A percentile compares a stretch with the other conserved stretches of the same genome.
Evolutionary conservation across 1,140 invertebrate species (phyloP).

Genomic region (Macrocentrus cingulum): DNA sequence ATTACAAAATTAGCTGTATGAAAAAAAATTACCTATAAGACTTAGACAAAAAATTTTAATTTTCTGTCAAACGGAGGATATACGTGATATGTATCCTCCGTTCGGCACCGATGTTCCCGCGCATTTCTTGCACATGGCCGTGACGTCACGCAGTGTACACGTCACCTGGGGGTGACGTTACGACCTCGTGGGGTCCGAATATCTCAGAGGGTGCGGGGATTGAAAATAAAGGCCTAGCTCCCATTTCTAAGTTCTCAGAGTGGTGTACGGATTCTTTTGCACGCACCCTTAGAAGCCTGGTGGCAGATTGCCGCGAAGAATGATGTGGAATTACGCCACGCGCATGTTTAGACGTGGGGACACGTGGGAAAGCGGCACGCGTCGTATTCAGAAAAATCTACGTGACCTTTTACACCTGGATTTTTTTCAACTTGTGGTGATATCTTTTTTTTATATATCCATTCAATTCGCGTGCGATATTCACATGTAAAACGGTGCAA

Average conservation of each 20-base stretch:
- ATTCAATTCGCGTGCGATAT: too few relatives aligned
- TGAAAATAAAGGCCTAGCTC: background rate
- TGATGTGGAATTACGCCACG: conserved; percentile 8
- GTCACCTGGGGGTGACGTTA: conserved; percentile 43
- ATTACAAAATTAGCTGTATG: too few relatives aligned
- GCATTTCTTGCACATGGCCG: conserved; percentile 33
- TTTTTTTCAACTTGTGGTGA: conserved; percentile 21
- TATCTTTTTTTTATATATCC: background rate
- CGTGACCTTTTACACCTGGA: conserved; percentile 44
- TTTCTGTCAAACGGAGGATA: conserved; percentile 2
- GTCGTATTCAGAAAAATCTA: conserved; percentile 38
- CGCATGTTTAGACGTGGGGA: conserved; percentile 29
- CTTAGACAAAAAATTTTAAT: conserved; percentile 23
- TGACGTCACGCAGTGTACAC: conserved; percentile 42
- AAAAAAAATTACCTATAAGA: too few relatives aligned
- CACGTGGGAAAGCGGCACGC: conserved; percentile 53
- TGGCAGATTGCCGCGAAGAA: too few relatives aligned
- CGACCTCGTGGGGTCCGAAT: conserved; percentile 25
- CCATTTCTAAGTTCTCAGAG: background rate
- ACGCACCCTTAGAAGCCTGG: too few relatives aligned
- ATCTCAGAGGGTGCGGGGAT: conserved; percentile 32
- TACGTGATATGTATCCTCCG: conserved; percentile 36
- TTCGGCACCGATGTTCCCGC: conserved; percentile 32
- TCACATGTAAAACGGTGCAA: too few relatives aligned
- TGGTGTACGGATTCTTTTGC: background rate